Percentiles rank a stretch among this genome's conserved stretches.
Conservation (phyloP, 2,113 vertebrate genomes). For the Coregonus clupeaformis region DNA sequence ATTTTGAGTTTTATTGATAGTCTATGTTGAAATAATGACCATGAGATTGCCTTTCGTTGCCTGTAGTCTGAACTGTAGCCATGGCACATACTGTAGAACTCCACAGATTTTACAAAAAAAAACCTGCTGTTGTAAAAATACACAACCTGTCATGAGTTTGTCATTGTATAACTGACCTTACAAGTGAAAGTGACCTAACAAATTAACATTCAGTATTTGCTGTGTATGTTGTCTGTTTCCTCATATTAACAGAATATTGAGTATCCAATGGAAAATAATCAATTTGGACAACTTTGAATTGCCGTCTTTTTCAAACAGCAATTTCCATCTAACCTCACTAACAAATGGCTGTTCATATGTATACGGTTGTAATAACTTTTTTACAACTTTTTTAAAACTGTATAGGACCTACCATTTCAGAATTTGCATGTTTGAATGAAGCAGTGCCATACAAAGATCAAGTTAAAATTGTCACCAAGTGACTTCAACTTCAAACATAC, state of each 20-base stretch:
- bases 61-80: not conserved
- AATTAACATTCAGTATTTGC: too few relatives aligned
- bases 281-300: too few relatives aligned
- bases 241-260: too few relatives aligned
- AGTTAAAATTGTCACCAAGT: conserved; percentile 53
- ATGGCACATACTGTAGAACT: not conserved
- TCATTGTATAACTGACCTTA: too few relatives aligned
- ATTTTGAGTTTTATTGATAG: not conserved
- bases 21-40: not conserved
- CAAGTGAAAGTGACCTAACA: too few relatives aligned
- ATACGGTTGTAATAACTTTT: not conserved
- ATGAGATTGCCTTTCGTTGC: conserved; percentile 1
- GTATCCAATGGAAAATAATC: too few relatives aligned
- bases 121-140: too few relatives aligned
- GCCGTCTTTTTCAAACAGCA: not conserved
- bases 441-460: conserved; percentile 64
- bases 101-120: too few relatives aligned
- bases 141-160: too few relatives aligned
- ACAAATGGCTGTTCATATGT: not conserved
- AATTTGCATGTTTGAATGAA: conserved; percentile 31
- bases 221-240: too few relatives aligned
- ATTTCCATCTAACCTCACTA: not conserved
- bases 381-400: not conserved
- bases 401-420: conserved; percentile 20
- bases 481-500: conserved; percentile 41